Base-by-base conservation (phyloP, 1,140 invertebrate species). In the Drosophila nebulosa region DNA sequence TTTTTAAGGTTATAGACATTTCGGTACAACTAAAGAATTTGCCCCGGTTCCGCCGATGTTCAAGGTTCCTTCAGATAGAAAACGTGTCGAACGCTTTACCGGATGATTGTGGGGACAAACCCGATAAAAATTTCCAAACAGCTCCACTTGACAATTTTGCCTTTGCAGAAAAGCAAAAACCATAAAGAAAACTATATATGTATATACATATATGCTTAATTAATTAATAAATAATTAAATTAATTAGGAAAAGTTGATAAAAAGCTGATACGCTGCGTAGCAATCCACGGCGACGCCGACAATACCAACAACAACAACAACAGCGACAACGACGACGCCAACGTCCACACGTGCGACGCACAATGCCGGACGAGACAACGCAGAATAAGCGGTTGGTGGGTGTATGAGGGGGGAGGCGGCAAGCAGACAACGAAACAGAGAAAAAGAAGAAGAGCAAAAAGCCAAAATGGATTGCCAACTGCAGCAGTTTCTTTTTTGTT, bases 351-450 rank as follows among this genome's bases (percentile, higher is more conserved):
- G 79, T 84, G 79, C 81, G 81, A 67, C 65, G 64, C 62, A 58
- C 56, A 66, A 63, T 52, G 67, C 24, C 32, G 46, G n/a, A 1
- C 50, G 24, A 16, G 14, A 12, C 12, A 12, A 12, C 0, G 9
- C 3, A n/a, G 26, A 53, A 66, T 42, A 62, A 55, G 22, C 12
- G 16, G 18, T 36, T 10, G 46, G 21, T 16, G 35, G 21, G 52
- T 35, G 46, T 52, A 62, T 76, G 67, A 79, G 80, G 77, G 76
- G 79, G n/a, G n/a, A n/a, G n/a, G n/a, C n/a, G n/a, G n/a, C n/a
- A 79, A 85, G 79, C 64, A 77, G 65, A 79, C 65, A 84, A 79
- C 62, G 79, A 79, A 75, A 64, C 60, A 52, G 78, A 58, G 66
- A 39, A 39, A 39, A 32, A 46, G 39, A 71, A 73, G 51, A 58